These are phyloP conservation scores for Anoncus sp. DNA, from an alignment of 2,888 invertebrate genomes.

Conservation along the genomic window DNA sequence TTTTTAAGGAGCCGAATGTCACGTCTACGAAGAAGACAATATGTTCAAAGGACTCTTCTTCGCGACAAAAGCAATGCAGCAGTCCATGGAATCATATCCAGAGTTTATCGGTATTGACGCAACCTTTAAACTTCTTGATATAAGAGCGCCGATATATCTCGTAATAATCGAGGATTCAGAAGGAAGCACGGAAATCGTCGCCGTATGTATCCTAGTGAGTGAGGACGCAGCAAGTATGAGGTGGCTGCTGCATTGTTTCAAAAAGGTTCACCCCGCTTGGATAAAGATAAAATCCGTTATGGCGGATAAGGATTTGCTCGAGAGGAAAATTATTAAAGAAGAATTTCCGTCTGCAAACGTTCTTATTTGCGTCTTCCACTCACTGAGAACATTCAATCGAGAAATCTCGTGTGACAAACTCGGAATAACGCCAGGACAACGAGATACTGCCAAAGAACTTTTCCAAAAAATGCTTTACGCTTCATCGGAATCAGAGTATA, in stretches of 20 bases:
- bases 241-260: neutral
- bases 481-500: no score
- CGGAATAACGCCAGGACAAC: neutral
- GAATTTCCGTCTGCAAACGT: neutral
- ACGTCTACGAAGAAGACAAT: neutral
- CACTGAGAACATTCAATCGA: neutral
- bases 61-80: neutral
- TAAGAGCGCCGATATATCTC: neutral
- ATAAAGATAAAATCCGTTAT: neutral
- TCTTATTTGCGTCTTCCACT: neutral
- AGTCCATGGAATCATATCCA: neutral
- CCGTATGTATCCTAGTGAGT: neutral
- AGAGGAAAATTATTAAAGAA: neutral
- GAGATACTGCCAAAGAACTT: neutral
- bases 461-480: constrained; percentile 3
- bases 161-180: no score
- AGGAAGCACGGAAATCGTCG: neutral
- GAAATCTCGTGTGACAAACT: neutral
- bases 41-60: neutral
- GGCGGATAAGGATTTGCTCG: no score
- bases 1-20: constrained; percentile 4
- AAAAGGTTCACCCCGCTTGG: neutral
- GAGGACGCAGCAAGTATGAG: neutral
- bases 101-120: neutral
- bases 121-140: neutral